Conservation (phyloP, 2,888 invertebrate genomes). For the Diplazon laetatorius region DNA sequence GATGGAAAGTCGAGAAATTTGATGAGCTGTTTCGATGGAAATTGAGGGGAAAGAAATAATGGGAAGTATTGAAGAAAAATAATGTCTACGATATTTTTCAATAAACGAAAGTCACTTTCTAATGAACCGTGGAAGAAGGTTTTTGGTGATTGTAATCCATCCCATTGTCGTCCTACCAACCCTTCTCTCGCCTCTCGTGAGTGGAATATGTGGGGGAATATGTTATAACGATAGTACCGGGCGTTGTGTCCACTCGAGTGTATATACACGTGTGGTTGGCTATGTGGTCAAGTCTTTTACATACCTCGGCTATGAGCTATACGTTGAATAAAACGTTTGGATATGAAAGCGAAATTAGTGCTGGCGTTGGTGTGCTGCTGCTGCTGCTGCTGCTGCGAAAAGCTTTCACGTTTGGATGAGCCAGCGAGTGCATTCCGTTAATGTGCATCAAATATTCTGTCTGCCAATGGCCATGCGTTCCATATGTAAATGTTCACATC, state of each 20-base stretch:
- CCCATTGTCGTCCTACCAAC: too few species aligned
- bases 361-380: slow-evolving; percentile 26
- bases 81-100: too few species aligned
- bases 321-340: slow-evolving; percentile 9
- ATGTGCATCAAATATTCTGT: slow-evolving; percentile 61
- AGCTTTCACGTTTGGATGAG: slow-evolving; percentile 35
- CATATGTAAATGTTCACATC: slow-evolving; percentile 51
- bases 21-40: too few species aligned
- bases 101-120: too few species aligned
- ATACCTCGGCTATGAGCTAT: neutral
- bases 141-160: too few species aligned
- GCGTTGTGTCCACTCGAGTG: neutral
- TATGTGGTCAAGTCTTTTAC: slow-evolving; percentile 10
- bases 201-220: too few species aligned
- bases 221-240: too few species aligned
- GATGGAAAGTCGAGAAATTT: too few species aligned
- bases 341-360: neutral
- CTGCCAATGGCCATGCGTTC: slow-evolving; percentile 38
- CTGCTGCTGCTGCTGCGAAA: slow-evolving; percentile 23
- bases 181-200: too few species aligned
- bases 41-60: too few species aligned
- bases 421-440: slow-evolving; percentile 57
- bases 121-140: too few species aligned
- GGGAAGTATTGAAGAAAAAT: too few species aligned
- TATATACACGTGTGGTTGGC: neutral